phyloP scores from a whole-genome alignment of 2,797 vertebrate species.

The Meda fulgida region DNA sequence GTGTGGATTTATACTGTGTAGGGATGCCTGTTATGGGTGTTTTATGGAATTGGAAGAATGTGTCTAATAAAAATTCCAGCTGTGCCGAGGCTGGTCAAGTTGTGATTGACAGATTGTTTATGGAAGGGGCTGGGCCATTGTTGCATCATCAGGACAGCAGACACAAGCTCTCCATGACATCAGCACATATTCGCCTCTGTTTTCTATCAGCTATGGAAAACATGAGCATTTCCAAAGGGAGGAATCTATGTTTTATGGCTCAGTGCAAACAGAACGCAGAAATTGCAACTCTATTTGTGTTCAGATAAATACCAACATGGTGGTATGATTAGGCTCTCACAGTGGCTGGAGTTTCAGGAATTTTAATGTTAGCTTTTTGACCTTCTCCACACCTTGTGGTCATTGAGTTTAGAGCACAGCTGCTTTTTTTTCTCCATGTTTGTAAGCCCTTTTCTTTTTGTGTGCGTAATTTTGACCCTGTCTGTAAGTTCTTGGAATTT shows the following conservation, averaged over 20 bases:
- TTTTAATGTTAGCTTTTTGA: neutral
- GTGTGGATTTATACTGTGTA: conserved; percentile 9
- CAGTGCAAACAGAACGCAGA: neutral
- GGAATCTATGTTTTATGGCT: conserved; percentile 30
- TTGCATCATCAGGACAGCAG: conserved; percentile 43
- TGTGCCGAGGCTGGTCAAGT: conserved; percentile 46
- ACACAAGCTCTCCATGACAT: conserved; percentile 49
- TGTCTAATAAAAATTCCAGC: conserved; percentile 47
- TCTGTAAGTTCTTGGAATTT: conserved; percentile 6
- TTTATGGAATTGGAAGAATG: conserved; percentile 43
- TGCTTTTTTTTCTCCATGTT: neutral
- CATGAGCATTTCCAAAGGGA: conserved; percentile 32
- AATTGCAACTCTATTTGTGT: conserved; percentile 5
- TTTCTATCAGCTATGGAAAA: conserved; percentile 38
- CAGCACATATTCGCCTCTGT: conserved; percentile 30
- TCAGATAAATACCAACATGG: neutral
- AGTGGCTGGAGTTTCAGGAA: conserved; percentile 5
- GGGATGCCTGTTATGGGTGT: conserved; percentile 40
- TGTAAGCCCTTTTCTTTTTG: neutral
- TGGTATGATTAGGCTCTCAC: neutral
- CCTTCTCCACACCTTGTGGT: neutral
- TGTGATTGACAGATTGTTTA: conserved; percentile 47
- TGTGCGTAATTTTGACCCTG: neutral
- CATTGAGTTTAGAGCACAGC: neutral
- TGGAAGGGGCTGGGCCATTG: conserved; percentile 12